Conservation (phyloP, 1,140 invertebrate species). For the Hydropsyche tenuis region DNA sequence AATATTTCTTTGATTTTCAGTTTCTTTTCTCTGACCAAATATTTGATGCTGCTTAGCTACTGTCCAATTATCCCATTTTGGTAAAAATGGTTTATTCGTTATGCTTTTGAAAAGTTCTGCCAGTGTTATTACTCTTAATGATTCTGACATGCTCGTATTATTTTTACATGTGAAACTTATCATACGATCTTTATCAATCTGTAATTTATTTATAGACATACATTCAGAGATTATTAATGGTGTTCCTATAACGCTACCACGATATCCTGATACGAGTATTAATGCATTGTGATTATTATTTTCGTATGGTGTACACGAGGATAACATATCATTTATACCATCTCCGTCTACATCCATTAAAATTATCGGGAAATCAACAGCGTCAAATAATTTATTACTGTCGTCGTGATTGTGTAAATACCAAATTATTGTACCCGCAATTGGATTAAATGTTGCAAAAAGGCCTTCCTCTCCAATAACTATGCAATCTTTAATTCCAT, state of each 20-base stretch:
- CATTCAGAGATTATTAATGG: slow-evolving; percentile 62
- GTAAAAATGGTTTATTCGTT: slow-evolving; percentile 54
- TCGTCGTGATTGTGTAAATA: slow-evolving; percentile 65
- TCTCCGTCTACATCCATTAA: slow-evolving; percentile 76
- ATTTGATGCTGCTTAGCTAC: slow-evolving; percentile 56
- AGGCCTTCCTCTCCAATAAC: slow-evolving; percentile 72
- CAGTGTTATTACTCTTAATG: slow-evolving; percentile 52
- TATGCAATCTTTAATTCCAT: slow-evolving; percentile 75
- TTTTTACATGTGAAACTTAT: slow-evolving; percentile 63
- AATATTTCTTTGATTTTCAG: slow-evolving; percentile 63
- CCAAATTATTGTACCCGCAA: slow-evolving; percentile 72
- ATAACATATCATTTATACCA: slow-evolving; percentile 71
- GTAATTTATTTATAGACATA: slow-evolving; percentile 57
- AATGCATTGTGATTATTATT: slow-evolving; percentile 65
- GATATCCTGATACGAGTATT: slow-evolving; percentile 69
- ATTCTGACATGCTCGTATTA: slow-evolving; percentile 53
- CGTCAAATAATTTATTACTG: slow-evolving; percentile 59
- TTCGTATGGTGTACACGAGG: slow-evolving; percentile 61
- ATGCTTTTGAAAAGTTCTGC: slow-evolving; percentile 57
- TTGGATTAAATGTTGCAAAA: slow-evolving; percentile 71
- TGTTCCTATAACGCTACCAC: slow-evolving; percentile 66
- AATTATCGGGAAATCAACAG: slow-evolving; percentile 72
- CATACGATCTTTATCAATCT: slow-evolving; percentile 52
- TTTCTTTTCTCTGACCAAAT: slow-evolving; percentile 62
- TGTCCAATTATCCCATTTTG: slow-evolving; percentile 52